phyloP scores from a whole-genome alignment of 2,113 vertebrate species.

The Gavialis gangeticus region DNA sequence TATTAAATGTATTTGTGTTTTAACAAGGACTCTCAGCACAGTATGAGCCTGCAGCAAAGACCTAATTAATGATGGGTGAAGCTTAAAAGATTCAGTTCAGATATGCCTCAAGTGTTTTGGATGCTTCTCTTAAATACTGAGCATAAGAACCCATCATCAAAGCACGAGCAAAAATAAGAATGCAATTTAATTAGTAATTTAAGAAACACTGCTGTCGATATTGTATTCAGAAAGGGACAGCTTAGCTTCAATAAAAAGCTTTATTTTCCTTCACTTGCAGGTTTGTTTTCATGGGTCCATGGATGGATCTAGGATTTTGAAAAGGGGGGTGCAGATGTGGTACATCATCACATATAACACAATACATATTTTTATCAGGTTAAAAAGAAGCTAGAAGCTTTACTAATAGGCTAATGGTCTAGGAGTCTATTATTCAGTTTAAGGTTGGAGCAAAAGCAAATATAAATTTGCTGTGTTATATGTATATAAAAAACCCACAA shows the following conservation, averaged over 20 bases:
- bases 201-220: background rate
- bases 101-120: constrained; percentile 3
- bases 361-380: too few relatives aligned
- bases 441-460: too few relatives aligned
- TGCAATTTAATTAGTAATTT: constrained; percentile 7
- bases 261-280: background rate
- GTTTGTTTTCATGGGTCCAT: background rate
- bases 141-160: constrained; percentile 37
- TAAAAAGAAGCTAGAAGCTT: too few relatives aligned
- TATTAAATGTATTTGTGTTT: constrained; percentile 43
- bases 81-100: constrained; percentile 42
- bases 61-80: background rate
- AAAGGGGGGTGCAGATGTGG: too few relatives aligned
- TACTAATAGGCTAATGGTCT: too few relatives aligned
- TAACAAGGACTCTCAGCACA: background rate
- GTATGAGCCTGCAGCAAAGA: background rate
- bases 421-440: too few relatives aligned
- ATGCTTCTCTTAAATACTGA: constrained; percentile 21
- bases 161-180: background rate
- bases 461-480: too few relatives aligned
- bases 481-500: too few relatives aligned
- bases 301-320: too few relatives aligned
- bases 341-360: too few relatives aligned
- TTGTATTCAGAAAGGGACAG: background rate
- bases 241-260: background rate